phyloP scores from a whole-genome alignment of 2,888 invertebrate species.

The Lithodes maja region DNA sequence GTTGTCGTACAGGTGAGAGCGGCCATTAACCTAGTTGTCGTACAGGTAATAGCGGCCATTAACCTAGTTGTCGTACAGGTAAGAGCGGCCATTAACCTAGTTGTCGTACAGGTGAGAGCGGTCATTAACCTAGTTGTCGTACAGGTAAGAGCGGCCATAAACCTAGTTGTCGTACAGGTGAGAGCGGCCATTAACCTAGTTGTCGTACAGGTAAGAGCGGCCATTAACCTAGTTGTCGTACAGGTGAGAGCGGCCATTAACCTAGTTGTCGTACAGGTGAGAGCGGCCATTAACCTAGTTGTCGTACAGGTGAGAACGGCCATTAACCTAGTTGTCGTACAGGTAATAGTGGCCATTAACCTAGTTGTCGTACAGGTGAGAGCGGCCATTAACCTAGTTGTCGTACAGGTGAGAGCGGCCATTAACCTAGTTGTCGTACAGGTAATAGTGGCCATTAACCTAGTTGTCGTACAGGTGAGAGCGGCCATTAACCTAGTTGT shows the following conservation, averaged over 20 bases:
- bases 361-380: slow-evolving; percentile 45
- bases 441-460: slow-evolving; percentile 36
- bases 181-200: slow-evolving; percentile 35
- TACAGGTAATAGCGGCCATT: slow-evolving; percentile 37
- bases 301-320: slow-evolving; percentile 33
- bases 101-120: slow-evolving; percentile 35
- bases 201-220: slow-evolving; percentile 31
- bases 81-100: slow-evolving; percentile 36
- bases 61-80: slow-evolving; percentile 45
- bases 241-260: slow-evolving; percentile 43
- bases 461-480: slow-evolving; percentile 43
- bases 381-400: slow-evolving; percentile 35
- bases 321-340: slow-evolving; percentile 44
- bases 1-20: slow-evolving; percentile 39
- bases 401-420: slow-evolving; percentile 31
- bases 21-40: slow-evolving; percentile 36
- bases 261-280: slow-evolving; percentile 44
- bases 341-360: slow-evolving; percentile 38
- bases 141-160: slow-evolving; percentile 27
- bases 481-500: slow-evolving; percentile 35
- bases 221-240: slow-evolving; percentile 41
- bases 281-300: slow-evolving; percentile 38
- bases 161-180: slow-evolving; percentile 38
- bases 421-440: slow-evolving; percentile 47
- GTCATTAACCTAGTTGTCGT: slow-evolving; percentile 40